These are phyloP conservation scores for Ibycter americanus DNA, from an alignment of 2,797 vertebrate species.

Conservation along the genomic window DNA sequence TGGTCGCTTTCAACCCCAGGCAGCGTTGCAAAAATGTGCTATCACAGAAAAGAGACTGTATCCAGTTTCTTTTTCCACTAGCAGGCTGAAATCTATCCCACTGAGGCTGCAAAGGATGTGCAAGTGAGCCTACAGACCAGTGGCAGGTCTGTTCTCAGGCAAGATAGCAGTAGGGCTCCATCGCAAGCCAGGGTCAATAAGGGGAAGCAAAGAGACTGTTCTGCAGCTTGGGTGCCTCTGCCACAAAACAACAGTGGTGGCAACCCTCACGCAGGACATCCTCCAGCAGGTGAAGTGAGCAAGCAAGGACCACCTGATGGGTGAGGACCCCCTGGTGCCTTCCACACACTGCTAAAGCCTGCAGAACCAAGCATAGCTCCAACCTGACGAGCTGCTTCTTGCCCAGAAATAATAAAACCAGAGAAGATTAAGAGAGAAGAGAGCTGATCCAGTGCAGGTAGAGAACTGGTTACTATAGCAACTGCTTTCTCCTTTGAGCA, in stretches of 20 bases:
- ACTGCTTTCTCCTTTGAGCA: slow-evolving; percentile 42
- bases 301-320: background rate
- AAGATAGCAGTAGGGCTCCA: background rate
- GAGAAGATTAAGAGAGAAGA: background rate
- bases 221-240: background rate
- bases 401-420: background rate
- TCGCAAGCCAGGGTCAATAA: background rate
- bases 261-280: background rate
- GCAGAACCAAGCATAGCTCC: background rate
- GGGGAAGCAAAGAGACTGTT: background rate
- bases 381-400: background rate
- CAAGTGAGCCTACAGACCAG: background rate
- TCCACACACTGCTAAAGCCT: background rate
- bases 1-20: background rate
- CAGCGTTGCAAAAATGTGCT: background rate
- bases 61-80: background rate
- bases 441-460: background rate
- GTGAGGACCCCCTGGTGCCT: background rate
- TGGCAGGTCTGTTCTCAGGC: background rate
- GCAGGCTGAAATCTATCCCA: background rate
- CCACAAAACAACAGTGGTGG: background rate
- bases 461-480: slow-evolving; percentile 43
- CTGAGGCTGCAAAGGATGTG: background rate
- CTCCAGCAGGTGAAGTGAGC: background rate
- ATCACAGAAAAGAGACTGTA: background rate